Conservation (phyloP, 2,113 vertebrate genomes). For the Cathartes aura region DNA sequence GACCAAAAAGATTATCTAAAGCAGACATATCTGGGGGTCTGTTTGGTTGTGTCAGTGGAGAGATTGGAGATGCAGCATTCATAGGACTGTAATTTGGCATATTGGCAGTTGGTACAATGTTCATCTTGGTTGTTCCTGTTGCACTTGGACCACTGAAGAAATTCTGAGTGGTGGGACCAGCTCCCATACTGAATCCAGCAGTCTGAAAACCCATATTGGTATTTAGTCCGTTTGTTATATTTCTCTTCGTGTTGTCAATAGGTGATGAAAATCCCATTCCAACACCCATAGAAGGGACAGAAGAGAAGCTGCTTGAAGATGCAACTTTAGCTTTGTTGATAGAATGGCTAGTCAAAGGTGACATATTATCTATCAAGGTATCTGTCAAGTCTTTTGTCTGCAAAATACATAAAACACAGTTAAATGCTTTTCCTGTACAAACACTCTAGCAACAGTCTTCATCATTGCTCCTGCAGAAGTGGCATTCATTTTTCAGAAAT, state of each 20-base stretch:
- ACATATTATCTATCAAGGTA: constrained; percentile 92
- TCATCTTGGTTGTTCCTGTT: constrained; percentile 65
- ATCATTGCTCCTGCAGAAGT: background rate
- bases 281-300: constrained; percentile 74
- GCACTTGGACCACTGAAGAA: constrained; percentile 78
- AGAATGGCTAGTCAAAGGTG: constrained; percentile 84
- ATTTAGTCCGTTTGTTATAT: constrained; percentile 86
- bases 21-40: constrained; percentile 88
- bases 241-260: constrained; percentile 78
- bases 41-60: constrained; percentile 73
- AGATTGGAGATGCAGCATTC: constrained; percentile 55
- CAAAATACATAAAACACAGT: constrained; percentile 53
- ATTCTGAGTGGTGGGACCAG: constrained; percentile 78
- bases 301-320: constrained; percentile 79
- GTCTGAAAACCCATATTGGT: constrained; percentile 84
- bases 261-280: constrained; percentile 78
- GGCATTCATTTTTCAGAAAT: background rate
- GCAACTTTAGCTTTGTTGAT: constrained; percentile 78
- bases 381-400: constrained; percentile 95
- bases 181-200: constrained; percentile 80
- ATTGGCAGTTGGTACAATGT: constrained; percentile 79
- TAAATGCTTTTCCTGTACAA: background rate
- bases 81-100: constrained; percentile 86
- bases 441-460: background rate
- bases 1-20: constrained; percentile 90